These are phyloP conservation scores for Chaenocephalus aceratus DNA, from an alignment of 2,113 vertebrate genomes.

Conservation along the genomic window DNA sequence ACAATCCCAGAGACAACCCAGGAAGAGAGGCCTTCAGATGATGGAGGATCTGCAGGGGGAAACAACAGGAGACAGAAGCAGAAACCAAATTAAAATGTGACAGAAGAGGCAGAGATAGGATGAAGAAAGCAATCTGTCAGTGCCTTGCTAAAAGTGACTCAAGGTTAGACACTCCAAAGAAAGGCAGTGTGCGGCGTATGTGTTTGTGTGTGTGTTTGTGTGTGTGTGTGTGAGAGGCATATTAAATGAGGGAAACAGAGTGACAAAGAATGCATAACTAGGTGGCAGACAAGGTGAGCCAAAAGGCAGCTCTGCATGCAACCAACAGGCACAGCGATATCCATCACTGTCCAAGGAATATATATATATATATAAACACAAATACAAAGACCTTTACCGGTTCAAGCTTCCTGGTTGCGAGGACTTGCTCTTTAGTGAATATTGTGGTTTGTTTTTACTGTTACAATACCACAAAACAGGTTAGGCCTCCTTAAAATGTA, in stretches of 20 bases:
- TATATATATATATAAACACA: too few relatives aligned
- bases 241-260: conserved; percentile 46
- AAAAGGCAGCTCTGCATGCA: conserved; percentile 38
- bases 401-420: neutral
- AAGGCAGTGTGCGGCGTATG: neutral
- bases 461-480: too few relatives aligned
- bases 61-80: conserved; percentile 40
- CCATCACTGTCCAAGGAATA: neutral
- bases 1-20: conserved; percentile 19
- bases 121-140: conserved; percentile 20
- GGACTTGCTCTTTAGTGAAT: neutral
- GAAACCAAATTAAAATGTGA: conserved; percentile 37
- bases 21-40: conserved; percentile 49
- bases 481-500: too few relatives aligned
- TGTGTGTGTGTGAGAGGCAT: conserved; percentile 61
- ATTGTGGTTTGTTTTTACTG: neutral
- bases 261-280: conserved; percentile 54
- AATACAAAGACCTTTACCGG: neutral
- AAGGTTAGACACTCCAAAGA: conserved; percentile 50
- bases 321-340: neutral
- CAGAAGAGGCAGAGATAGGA: conserved; percentile 2
- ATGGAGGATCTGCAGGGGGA: conserved; percentile 56
- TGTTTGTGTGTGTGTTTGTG: conserved; percentile 20
- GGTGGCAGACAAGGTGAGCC: conserved; percentile 45
- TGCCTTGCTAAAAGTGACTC: conserved; percentile 30